Evolutionary conservation across 1,140 invertebrate species (phyloP).

Genomic region (Matsumurasca onukii): DNA sequence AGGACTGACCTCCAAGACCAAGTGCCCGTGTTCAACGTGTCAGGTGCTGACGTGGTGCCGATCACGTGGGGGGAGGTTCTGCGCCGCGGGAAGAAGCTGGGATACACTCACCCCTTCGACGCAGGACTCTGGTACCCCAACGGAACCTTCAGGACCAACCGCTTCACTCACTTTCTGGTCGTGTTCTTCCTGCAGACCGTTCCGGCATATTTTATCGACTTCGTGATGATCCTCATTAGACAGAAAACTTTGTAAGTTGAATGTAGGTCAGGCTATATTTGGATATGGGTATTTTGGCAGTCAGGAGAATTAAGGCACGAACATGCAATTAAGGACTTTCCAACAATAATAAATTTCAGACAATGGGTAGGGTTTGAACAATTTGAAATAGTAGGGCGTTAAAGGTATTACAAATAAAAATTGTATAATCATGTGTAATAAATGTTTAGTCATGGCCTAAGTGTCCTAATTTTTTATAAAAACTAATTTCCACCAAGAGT

Average conservation of each 20-base stretch:
- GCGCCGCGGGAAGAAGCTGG: constrained; percentile 45
- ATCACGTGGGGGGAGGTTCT: constrained; percentile 69
- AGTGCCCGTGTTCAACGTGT: constrained; percentile 73
- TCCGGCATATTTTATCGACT: constrained; percentile 63
- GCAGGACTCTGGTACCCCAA: constrained; percentile 64
- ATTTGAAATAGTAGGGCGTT: too few species aligned
- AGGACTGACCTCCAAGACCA: constrained; percentile 10
- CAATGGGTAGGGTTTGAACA: too few species aligned
- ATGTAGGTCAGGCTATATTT: too few species aligned
- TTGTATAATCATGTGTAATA: too few species aligned
- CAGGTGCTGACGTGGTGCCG: constrained; percentile 61
- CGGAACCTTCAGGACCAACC: constrained; percentile 59
- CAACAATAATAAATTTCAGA: too few species aligned
- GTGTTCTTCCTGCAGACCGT: constrained; percentile 60
- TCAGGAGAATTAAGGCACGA: too few species aligned
- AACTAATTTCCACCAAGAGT: too few species aligned
- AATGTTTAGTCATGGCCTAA: too few species aligned
- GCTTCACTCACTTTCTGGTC: constrained; percentile 54
- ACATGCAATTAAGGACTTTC: too few species aligned
- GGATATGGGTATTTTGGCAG: too few species aligned
- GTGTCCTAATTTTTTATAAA: too few species aligned
- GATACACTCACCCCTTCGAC: constrained; percentile 55
- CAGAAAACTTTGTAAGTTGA: constrained; percentile 64
- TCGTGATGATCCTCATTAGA: constrained; percentile 55
- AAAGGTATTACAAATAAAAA: too few species aligned